Conservation (phyloP, 2,113 vertebrate genomes). For the Gyps fulvus region DNA sequence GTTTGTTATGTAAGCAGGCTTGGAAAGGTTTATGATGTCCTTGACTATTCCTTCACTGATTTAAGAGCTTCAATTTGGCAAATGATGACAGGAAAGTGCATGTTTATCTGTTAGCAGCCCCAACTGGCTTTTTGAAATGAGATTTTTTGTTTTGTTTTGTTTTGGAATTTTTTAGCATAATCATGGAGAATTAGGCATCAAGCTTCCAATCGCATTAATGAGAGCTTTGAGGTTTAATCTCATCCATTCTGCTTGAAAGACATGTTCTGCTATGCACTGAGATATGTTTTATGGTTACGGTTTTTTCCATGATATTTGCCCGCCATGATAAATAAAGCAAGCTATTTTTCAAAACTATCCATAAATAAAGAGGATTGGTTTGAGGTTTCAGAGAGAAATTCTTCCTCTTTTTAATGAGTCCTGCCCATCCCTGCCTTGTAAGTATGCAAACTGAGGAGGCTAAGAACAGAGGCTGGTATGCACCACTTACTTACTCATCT, state of each 20-base stretch:
- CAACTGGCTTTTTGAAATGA: constrained; percentile 30
- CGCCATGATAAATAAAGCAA: constrained; percentile 23
- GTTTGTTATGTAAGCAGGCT: constrained; percentile 49
- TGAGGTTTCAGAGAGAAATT: constrained; percentile 25
- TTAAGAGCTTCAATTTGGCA: constrained; percentile 58
- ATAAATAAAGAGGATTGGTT: constrained; percentile 22
- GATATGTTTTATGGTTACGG: constrained; percentile 19
- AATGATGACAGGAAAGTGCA: constrained; percentile 41
- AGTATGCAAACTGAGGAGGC: background rate
- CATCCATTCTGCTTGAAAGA: constrained; percentile 45
- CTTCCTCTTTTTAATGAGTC: constrained; percentile 3
- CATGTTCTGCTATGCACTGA: background rate
- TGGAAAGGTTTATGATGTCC: constrained; percentile 48
- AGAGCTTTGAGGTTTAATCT: constrained; percentile 59
- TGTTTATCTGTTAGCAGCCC: constrained; percentile 32
- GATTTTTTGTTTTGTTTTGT: background rate
- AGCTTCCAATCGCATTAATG: constrained; percentile 34
- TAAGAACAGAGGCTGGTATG: background rate
- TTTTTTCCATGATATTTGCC: constrained; percentile 7
- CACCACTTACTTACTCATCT: constrained; percentile 23
- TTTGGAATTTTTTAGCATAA: constrained; percentile 50
- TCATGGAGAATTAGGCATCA: constrained; percentile 36
- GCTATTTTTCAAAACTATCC: constrained; percentile 31
- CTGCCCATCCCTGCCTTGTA: background rate
- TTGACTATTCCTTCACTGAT: constrained; percentile 46